Evolutionary conservation across 2,797 vertebrate genomes (phyloP).

Genomic region (Silurus aristotelis): DNA sequence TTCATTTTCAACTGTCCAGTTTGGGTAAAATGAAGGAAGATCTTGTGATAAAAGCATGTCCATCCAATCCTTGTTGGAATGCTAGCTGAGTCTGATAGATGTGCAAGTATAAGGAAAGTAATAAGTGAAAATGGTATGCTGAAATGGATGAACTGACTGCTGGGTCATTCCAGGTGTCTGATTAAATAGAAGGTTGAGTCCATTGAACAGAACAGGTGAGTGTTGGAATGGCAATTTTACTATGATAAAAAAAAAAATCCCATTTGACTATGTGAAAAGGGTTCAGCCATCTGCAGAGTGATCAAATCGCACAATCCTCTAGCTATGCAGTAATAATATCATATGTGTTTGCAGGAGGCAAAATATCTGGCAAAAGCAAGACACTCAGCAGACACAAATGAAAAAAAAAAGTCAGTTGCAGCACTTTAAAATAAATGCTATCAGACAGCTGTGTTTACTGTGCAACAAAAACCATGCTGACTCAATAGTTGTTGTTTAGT

Average conservation of each 20-base stretch:
- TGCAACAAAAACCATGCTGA: slow-evolving; percentile 23
- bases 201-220: neutral
- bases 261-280: slow-evolving; percentile 9
- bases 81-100: neutral
- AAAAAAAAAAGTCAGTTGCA: neutral
- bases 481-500: slow-evolving; percentile 27
- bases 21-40: neutral
- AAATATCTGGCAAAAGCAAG: neutral
- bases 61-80: neutral
- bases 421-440: neutral
- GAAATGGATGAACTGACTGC: slow-evolving; percentile 5
- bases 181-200: slow-evolving; percentile 5
- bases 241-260: neutral
- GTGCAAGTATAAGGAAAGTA: neutral
- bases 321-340: neutral
- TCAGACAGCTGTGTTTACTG: slow-evolving; percentile 32
- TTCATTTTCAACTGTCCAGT: neutral
- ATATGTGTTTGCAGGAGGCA: neutral
- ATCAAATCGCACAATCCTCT: neutral
- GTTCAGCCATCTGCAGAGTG: neutral
- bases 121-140: neutral
- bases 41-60: neutral
- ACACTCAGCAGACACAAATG: neutral
- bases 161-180: neutral
- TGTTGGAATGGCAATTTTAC: neutral